Percentiles rank a stretch among this genome's conserved stretches.
phyloP scores from a whole-genome alignment of 2,888 invertebrate species.

The Nasonia oneida region DNA sequence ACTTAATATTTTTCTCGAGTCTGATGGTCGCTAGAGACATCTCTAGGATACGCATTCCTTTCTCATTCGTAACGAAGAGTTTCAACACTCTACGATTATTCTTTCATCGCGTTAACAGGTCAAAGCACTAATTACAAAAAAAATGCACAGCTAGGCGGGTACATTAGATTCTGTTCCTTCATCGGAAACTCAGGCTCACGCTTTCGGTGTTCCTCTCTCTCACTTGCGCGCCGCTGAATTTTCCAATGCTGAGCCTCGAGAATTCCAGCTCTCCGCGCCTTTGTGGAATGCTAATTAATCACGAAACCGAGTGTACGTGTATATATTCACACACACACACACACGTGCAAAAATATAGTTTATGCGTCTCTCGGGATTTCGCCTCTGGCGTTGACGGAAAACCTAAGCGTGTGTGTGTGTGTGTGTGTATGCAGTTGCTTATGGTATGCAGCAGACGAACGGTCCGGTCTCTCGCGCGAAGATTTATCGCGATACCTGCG shows the following conservation, averaged over 20 bases:
- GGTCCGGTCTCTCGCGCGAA: not conserved
- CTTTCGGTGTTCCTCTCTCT: not conserved
- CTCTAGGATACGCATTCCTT: not conserved
- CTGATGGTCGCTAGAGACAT: not conserved
- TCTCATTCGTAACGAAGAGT: not conserved
- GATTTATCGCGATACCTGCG: not conserved
- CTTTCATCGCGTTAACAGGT: not conserved
- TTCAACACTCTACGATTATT: no score
- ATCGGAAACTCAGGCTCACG: not conserved
- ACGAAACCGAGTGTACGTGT: not conserved
- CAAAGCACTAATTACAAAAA: not conserved
- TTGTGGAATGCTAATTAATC: slow-evolving; percentile 16
- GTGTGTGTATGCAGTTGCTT: no score
- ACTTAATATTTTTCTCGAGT: not conserved
- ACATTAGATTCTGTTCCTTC: not conserved
- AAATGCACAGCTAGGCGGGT: no score
- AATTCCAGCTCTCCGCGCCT: not conserved
- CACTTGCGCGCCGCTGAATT: not conserved
- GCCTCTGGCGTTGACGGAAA: not conserved
- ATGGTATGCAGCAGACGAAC: not conserved
- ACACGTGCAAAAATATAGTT: slow-evolving; percentile 1
- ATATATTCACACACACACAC: not conserved
- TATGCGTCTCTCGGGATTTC: not conserved
- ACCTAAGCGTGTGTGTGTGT: not conserved
- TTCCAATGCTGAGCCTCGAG: not conserved